Conservation (phyloP, 2,888 invertebrate genomes). For the Sinohyriopsis cumingii region DNA sequence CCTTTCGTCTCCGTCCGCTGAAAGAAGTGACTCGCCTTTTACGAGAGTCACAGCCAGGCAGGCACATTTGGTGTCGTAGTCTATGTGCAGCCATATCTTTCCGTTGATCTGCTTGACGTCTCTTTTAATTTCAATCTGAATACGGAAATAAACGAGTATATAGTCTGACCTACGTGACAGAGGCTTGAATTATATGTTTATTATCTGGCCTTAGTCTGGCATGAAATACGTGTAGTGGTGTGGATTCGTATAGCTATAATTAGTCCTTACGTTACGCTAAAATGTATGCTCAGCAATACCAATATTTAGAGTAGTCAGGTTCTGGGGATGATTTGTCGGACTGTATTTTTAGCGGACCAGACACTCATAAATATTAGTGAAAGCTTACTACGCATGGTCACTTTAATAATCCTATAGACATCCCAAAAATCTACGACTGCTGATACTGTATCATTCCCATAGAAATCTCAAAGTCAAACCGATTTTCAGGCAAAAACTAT, state of each 20-base stretch:
- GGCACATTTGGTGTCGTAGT: slow-evolving; percentile 87
- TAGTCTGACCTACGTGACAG: not conserved
- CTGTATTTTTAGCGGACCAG: no score
- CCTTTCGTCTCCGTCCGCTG: slow-evolving; percentile 26
- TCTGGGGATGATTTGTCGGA: no score
- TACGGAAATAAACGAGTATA: slow-evolving; percentile 3
- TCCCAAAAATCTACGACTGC: no score
- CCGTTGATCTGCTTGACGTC: slow-evolving; percentile 52
- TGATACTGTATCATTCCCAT: no score
- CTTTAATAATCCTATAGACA: no score
- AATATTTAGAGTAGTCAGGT: no score
- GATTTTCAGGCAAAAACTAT: no score
- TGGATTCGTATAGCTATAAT: not conserved
- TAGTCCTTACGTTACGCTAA: no score
- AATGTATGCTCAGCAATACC: no score
- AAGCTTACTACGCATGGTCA: no score
- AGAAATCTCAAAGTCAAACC: no score
- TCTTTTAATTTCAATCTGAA: slow-evolving; percentile 58
- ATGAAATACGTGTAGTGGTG: not conserved
- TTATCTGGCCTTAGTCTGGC: not conserved
- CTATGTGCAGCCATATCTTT: slow-evolving; percentile 86
- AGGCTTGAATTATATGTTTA: not conserved
- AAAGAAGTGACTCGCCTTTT: slow-evolving; percentile 84
- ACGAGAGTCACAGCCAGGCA: slow-evolving; percentile 89
- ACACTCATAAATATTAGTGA: no score